Base-by-base conservation (phyloP, 1,140 invertebrate species). In the Manduca sexta region DNA sequence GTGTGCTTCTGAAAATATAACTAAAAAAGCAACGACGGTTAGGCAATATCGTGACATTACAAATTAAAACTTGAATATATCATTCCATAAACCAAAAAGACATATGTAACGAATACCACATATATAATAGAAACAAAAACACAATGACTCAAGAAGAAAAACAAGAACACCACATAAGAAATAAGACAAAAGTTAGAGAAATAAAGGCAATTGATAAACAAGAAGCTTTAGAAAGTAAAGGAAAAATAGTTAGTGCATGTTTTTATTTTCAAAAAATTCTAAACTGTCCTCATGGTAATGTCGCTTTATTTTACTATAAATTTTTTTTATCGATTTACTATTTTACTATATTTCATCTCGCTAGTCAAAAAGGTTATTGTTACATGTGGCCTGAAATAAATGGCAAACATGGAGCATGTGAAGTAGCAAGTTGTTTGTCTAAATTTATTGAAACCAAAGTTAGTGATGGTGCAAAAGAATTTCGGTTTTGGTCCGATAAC, bases 221-320 rank as follows among this genome's bases (percentile, higher is more conserved):
- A 3, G 7, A 3, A 21, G 21, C 21, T 21, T 2, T 21, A 21
- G 21, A 21, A 21, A 21, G 21, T 21, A 21, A 21, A 3, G 21
- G 21, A 21, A 51, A 45, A 52, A 49, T 45, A 33, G 35, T 52
- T 30, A n/a, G 5, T 39, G 54, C 54, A 15, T 26, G 38, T 33
- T 57, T 54, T 34, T 52, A 58, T 30, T 46, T 58, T 14, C 30
- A 62, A 42, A 58, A 57, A 41, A 49, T 62, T 4, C 39, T 58
- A 8, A 53, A 16, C 17, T 4, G 52, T 8, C 59, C 54, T 10
- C 56, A 56, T 50, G 52, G 49, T 38, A 30, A 63, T 13, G 46
- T 59, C 1, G 33, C 29, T 1, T 29, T 53, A 1, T 53, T 60
- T 35, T 49, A 59, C 35, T 64, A 56, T 14, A 53, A 60, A 53